Conservation (phyloP, 2,113 vertebrate genomes). For the Xenopus laevis region DNA sequence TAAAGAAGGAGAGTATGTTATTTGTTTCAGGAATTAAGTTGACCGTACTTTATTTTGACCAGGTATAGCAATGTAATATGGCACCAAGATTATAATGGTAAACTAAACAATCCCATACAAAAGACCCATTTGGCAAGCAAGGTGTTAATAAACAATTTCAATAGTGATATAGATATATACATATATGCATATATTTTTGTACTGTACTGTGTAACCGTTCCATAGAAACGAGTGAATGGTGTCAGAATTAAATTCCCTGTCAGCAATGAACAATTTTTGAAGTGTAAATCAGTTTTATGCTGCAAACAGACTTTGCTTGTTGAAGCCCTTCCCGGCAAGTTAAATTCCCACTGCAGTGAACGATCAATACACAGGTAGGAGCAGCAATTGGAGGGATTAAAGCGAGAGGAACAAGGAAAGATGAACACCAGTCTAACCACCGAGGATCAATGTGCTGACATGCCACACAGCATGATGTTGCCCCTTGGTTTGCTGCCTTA, state of each 20-base stretch:
- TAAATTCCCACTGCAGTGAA: conserved; percentile 47
- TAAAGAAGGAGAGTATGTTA: no score
- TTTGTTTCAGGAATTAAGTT: no score
- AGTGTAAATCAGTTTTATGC: conserved; percentile 19
- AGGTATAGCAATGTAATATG: no score
- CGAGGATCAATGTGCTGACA: conserved; percentile 45
- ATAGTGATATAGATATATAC: no score
- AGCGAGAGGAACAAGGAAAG: conserved; percentile 46
- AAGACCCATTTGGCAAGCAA: no score
- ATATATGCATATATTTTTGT: no score
- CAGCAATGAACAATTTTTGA: conserved; percentile 22
- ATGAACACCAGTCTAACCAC: conserved; percentile 48
- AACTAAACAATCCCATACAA: no score
- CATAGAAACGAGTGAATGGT: no score
- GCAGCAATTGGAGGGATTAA: conserved; percentile 41
- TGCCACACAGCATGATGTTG: conserved; percentile 48
- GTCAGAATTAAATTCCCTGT: background rate
- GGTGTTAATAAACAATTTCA: no score
- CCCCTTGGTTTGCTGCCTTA: conserved; percentile 48
- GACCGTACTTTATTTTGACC: no score
- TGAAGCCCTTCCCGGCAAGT: conserved; percentile 41
- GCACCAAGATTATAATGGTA: no score
- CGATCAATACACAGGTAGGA: conserved; percentile 49
- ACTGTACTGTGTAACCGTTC: no score
- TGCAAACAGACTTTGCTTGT: conserved; percentile 25